These are phyloP conservation scores for Eubucco bourcierii DNA, from an alignment of 2,113 vertebrate genomes.

Conservation along the genomic window DNA sequence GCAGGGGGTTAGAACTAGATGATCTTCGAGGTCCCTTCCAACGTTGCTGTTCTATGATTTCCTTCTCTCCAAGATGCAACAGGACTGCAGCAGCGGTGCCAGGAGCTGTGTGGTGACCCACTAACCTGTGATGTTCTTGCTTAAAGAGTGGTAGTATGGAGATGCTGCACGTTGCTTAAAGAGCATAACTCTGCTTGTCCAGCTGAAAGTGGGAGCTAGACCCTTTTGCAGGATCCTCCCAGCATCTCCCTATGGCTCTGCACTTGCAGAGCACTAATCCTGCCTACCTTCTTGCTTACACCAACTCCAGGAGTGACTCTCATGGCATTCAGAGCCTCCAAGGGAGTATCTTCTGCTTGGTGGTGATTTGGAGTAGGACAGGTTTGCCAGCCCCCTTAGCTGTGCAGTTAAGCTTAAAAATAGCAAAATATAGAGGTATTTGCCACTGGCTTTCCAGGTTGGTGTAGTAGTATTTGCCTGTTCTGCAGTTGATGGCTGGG, in stretches of 20 bases:
- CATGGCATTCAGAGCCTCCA: not conserved
- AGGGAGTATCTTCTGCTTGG: not conserved
- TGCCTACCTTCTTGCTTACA: accelerated
- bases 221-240: not conserved
- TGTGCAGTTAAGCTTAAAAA: not conserved
- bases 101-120: not conserved
- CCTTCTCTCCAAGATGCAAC: not conserved
- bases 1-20: no score
- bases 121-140: not conserved
- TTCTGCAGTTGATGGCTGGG: accelerated
- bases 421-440: not conserved
- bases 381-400: not conserved
- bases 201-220: not conserved
- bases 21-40: no score
- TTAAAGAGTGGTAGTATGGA: not conserved
- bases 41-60: not conserved
- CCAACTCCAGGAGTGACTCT: not conserved
- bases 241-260: not conserved
- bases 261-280: not conserved
- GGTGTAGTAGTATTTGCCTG: not conserved
- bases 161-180: not conserved
- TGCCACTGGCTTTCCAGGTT: not conserved
- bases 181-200: not conserved
- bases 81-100: not conserved
- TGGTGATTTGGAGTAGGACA: not conserved